These are phyloP conservation scores for Menura novaehollandiae DNA, from an alignment of 2,113 vertebrate genomes.

Conservation along the genomic window DNA sequence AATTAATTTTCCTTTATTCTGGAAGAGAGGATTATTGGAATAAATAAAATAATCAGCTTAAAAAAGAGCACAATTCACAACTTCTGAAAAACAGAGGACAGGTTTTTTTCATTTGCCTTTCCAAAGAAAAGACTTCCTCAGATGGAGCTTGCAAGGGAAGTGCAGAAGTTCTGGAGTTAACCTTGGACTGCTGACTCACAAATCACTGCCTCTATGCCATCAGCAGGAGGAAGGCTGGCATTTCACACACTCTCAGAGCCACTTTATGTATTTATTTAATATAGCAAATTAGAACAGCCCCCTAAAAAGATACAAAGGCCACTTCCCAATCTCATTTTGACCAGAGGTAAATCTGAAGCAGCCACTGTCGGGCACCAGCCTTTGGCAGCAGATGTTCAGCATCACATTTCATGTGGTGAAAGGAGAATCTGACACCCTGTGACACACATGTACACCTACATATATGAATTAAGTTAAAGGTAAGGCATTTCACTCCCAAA, in stretches of 20 bases:
- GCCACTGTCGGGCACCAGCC: neutral
- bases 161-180: slow-evolving; percentile 11
- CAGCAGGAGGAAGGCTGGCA: neutral
- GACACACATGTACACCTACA: neutral
- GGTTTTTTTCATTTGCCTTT: neutral
- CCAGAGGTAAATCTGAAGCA: neutral
- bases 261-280: neutral
- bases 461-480: neutral
- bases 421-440: neutral
- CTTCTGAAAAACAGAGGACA: slow-evolving; percentile 3
- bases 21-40: slow-evolving; percentile 55
- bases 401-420: neutral
- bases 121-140: neutral
- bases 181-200: neutral
- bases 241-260: neutral
- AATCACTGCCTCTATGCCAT: neutral
- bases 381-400: neutral
- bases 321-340: neutral
- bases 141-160: neutral
- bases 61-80: slow-evolving; percentile 18
- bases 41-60: slow-evolving; percentile 72
- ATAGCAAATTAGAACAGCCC: neutral
- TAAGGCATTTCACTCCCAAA: neutral
- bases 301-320: neutral
- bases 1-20: slow-evolving; percentile 56